A percentile compares a stretch with the other conserved stretches of the same genome.
Evolutionary conservation across 2,113 vertebrate genomes (phyloP).

Genomic region (Galbula dea): DNA sequence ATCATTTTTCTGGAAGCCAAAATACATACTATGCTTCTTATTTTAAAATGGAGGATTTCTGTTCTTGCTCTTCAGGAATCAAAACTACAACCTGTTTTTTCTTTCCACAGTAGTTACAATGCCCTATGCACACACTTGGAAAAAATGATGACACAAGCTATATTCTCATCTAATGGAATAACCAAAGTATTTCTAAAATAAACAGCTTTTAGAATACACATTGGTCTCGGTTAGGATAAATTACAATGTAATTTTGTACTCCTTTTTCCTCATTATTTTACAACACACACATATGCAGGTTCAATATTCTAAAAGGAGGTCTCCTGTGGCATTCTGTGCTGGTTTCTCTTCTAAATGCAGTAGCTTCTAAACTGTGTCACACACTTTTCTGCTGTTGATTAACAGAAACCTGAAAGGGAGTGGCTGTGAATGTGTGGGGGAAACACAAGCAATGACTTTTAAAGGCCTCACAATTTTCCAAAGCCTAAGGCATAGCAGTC

Average conservation of each 20-base stretch:
- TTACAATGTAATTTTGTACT: constrained; percentile 13
- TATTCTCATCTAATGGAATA: background rate
- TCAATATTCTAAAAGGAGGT: constrained; percentile 16
- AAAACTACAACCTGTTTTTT: constrained; percentile 33
- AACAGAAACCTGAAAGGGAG: background rate
- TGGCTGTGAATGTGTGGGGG: background rate
- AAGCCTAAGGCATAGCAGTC: background rate
- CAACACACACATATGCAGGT: constrained; percentile 12
- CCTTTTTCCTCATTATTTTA: constrained; percentile 40
- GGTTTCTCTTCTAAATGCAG: background rate
- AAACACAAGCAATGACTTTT: background rate
- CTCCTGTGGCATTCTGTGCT: background rate
- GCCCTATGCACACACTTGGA: background rate
- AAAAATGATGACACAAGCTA: constrained; percentile 13
- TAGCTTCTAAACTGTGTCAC: background rate
- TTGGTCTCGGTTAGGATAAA: background rate
- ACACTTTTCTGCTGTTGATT: background rate
- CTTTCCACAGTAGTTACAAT: background rate
- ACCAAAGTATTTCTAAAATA: constrained; percentile 45
- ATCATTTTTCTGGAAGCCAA: background rate
- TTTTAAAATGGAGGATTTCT: constrained; percentile 18
- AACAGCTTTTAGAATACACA: constrained; percentile 20
- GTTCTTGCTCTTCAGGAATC: constrained; percentile 19
- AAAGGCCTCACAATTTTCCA: background rate
- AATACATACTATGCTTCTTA: background rate